Evolutionary conservation across 2,888 invertebrate species (phyloP).

Genomic region (Cataglyphis rosenhaueri): DNA sequence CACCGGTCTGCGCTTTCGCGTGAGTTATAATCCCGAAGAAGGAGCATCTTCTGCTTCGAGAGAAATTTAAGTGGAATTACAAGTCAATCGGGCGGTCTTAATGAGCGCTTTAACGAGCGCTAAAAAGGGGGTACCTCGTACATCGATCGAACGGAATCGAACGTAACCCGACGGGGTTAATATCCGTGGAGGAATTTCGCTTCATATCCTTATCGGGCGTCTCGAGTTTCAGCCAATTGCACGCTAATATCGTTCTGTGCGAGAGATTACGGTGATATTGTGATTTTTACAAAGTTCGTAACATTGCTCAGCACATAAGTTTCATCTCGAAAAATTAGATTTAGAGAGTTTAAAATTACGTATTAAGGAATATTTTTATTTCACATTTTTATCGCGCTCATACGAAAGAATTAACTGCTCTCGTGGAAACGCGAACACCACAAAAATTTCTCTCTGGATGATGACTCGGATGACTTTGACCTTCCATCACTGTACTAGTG

Average conservation of each 20-base stretch:
- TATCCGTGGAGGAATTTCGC: constrained; percentile 13
- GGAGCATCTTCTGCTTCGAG: not conserved
- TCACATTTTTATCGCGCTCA: not conserved
- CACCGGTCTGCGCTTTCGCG: constrained; percentile 17
- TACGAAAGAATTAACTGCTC: not conserved
- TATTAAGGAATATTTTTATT: not conserved
- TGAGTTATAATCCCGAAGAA: not conserved
- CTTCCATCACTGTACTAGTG: not conserved
- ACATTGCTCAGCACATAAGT: not conserved
- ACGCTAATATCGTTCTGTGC: not conserved
- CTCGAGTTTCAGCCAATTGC: not conserved
- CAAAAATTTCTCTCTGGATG: not conserved
- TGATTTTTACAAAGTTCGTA: not conserved
- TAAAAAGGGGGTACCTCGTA: constrained; percentile 9
- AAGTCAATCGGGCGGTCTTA: constrained; percentile 18
- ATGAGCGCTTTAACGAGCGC: constrained; percentile 32
- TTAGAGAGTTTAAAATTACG: not conserved
- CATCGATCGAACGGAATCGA: constrained; percentile 5
- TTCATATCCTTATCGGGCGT: constrained; percentile 9
- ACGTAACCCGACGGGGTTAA: constrained; percentile 9
- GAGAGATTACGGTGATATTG: not conserved
- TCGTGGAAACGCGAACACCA: not conserved
- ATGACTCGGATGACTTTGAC: not conserved
- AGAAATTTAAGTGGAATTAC: constrained; percentile 30
- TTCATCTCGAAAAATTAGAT: not conserved